phyloP scores from a whole-genome alignment of 2,888 invertebrate genomes.

The Dorcus hopei region DNA sequence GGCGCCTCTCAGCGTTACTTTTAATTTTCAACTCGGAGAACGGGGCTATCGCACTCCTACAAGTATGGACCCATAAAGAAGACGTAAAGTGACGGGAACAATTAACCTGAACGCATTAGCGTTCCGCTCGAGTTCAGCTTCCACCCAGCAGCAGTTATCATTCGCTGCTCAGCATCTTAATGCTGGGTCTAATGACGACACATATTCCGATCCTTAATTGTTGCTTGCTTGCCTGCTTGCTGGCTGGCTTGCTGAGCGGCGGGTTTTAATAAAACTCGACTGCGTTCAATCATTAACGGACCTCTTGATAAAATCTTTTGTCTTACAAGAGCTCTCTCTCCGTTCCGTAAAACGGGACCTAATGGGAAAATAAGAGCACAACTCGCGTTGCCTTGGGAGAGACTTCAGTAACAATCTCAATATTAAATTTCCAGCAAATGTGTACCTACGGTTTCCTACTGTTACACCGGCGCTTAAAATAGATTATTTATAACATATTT shows the following conservation, averaged over 20 bases:
- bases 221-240: background rate
- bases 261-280: conserved; percentile 21
- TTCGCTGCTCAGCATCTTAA: conserved; percentile 34
- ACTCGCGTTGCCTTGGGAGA: too few relatives aligned
- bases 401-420: too few relatives aligned
- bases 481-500: too few relatives aligned
- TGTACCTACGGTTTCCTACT: too few relatives aligned
- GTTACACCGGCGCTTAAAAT: too few relatives aligned
- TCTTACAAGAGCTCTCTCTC: background rate
- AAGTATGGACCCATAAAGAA: conserved; percentile 27
- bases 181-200: conserved; percentile 32
- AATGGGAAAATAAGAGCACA: background rate
- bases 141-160: conserved; percentile 30
- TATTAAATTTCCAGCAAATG: too few relatives aligned
- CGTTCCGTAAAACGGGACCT: background rate
- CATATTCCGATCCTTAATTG: conserved; percentile 28
- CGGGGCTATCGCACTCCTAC: background rate
- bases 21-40: conserved; percentile 34
- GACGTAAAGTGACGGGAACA: conserved; percentile 34
- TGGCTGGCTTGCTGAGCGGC: conserved; percentile 7
- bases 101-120: conserved; percentile 36
- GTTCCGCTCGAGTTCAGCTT: conserved; percentile 26
- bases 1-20: conserved; percentile 30
- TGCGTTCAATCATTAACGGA: conserved; percentile 14
- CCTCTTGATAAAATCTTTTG: background rate